Percentiles rank a stretch among this genome's conserved stretches.
phyloP scores from a whole-genome alignment of 1,140 invertebrate genomes.

The Achatina immaculata region DNA sequence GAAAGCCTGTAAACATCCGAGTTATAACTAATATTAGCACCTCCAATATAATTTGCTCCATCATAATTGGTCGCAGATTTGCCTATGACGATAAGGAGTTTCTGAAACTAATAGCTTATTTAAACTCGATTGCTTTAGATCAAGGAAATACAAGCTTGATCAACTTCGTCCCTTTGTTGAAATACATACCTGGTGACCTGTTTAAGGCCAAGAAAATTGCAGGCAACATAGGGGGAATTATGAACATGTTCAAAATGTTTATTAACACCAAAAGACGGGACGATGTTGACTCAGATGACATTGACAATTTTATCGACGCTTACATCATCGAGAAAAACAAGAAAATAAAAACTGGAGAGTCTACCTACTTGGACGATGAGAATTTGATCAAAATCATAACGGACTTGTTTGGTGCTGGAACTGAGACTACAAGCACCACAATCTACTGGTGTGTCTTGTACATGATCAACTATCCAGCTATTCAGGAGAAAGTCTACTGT shows the following conservation, averaged over 20 bases:
- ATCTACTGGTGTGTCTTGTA: slow-evolving; percentile 88
- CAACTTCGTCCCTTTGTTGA: not conserved
- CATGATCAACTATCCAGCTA: slow-evolving; percentile 81
- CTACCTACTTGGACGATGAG: not conserved
- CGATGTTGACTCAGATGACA: not conserved
- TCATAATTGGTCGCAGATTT: not conserved
- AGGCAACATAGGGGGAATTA: not conserved
- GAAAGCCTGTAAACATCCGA: not conserved
- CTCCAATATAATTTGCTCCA: not conserved
- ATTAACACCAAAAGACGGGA: not conserved
- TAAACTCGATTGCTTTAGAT: not conserved
- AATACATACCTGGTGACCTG: not conserved
- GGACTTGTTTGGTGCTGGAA: slow-evolving; percentile 89
- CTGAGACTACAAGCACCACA: slow-evolving; percentile 88
- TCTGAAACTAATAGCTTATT: slow-evolving; percentile 4
- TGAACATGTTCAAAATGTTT: not conserved
- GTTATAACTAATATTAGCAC: not conserved
- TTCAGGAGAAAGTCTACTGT: slow-evolving; percentile 84
- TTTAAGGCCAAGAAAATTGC: not conserved
- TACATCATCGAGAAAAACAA: not conserved
- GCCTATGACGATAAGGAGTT: not conserved
- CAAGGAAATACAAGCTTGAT: not conserved
- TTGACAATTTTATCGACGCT: not conserved
- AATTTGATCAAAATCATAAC: slow-evolving; percentile 46
- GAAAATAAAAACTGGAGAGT: not conserved